These are phyloP conservation scores for Rhabdornis inornatus DNA, from an alignment of 2,113 vertebrate genomes.

Conservation along the genomic window DNA sequence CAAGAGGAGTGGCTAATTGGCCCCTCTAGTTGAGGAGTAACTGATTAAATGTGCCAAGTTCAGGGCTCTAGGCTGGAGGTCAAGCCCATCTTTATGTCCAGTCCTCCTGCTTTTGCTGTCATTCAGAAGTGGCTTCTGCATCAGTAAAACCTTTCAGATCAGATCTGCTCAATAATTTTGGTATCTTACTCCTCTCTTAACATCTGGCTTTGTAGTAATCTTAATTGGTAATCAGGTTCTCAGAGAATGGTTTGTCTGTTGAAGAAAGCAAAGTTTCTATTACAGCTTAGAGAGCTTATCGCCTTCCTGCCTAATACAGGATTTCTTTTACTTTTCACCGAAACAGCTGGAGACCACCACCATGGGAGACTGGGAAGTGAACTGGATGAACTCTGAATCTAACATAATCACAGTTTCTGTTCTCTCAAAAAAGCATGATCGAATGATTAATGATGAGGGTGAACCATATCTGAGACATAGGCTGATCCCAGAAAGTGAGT, in stretches of 20 bases:
- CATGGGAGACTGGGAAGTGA: neutral
- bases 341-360: neutral
- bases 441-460: neutral
- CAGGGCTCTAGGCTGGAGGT: neutral
- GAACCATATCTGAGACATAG: neutral
- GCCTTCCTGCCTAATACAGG: neutral
- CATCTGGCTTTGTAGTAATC: neutral
- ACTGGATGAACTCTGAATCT: neutral
- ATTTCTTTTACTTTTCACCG: neutral
- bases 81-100: neutral
- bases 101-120: neutral
- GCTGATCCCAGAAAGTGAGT: conserved; percentile 30
- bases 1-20: neutral
- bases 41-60: neutral
- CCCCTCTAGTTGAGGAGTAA: neutral
- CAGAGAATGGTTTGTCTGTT: neutral
- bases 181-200: neutral
- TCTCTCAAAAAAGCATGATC: neutral
- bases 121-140: neutral
- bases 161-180: neutral
- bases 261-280: neutral
- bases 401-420: neutral
- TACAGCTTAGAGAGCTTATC: neutral
- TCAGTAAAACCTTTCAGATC: neutral
- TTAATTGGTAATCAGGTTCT: neutral